phyloP scores from a whole-genome alignment of 2,113 vertebrate genomes.

The Recurvirostra avosetta region DNA sequence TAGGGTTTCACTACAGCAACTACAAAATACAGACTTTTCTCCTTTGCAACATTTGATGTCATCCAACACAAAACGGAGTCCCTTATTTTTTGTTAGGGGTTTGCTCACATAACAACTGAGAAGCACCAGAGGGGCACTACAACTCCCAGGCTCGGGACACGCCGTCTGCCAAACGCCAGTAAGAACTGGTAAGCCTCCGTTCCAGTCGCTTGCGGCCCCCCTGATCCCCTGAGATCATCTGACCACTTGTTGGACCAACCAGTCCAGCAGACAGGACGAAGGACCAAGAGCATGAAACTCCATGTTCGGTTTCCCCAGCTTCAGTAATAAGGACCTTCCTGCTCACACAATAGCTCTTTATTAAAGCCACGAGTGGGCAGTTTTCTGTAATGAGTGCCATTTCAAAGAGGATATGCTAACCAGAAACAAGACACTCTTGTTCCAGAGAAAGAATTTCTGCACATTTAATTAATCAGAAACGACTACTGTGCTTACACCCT shows the following conservation, averaged over 20 bases:
- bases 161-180: accelerated
- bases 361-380: constrained; percentile 59
- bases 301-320: not conserved
- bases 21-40: not conserved
- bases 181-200: not conserved
- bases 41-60: not conserved
- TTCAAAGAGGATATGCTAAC: constrained; percentile 63
- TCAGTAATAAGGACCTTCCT: not conserved
- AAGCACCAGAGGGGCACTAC: not conserved
- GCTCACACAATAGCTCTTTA: constrained; percentile 31
- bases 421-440: constrained; percentile 62
- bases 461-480: constrained; percentile 62
- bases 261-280: not conserved
- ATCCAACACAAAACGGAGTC: not conserved
- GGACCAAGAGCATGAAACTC: not conserved
- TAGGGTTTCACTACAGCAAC: not conserved
- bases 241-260: not conserved
- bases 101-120: not conserved
- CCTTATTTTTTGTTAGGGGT: not conserved
- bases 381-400: constrained; percentile 42
- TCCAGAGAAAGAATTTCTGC: constrained; percentile 46
- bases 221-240: not conserved
- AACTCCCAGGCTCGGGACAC: not conserved
- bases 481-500: constrained; percentile 39
- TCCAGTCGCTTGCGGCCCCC: not conserved